Conservation (phyloP, 2,797 vertebrate species). For the Galago senegalensis region DNA sequence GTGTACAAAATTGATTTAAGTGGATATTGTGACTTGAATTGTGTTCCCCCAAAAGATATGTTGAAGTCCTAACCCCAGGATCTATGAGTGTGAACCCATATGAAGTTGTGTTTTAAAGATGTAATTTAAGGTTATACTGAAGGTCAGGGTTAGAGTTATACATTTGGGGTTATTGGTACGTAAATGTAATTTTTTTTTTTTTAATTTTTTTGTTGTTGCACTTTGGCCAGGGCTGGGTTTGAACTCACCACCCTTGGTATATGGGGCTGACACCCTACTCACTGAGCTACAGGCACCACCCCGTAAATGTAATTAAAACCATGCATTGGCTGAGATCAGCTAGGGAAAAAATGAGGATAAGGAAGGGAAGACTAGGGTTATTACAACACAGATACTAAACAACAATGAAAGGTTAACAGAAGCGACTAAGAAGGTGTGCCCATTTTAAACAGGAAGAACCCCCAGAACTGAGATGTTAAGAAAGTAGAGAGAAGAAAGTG, state of each 20-base stretch:
- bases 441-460: not conserved
- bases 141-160: not conserved
- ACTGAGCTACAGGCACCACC: no score
- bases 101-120: not conserved
- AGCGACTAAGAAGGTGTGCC: not conserved
- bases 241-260: no score
- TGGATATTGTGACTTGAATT: not conserved
- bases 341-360: not conserved
- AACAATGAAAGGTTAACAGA: not conserved
- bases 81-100: not conserved
- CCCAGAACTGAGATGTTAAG: not conserved
- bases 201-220: no score
- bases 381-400: not conserved
- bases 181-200: not conserved
- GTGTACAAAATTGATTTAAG: not conserved
- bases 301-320: not conserved
- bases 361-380: not conserved
- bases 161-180: not conserved
- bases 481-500: not conserved
- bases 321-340: not conserved
- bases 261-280: no score
- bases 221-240: no score
- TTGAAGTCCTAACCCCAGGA: not conserved
- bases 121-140: constrained; percentile 2
- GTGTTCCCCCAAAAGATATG: not conserved